Base-by-base conservation (phyloP, 2,888 invertebrate genomes). In the Drosophila barbarae region DNA sequence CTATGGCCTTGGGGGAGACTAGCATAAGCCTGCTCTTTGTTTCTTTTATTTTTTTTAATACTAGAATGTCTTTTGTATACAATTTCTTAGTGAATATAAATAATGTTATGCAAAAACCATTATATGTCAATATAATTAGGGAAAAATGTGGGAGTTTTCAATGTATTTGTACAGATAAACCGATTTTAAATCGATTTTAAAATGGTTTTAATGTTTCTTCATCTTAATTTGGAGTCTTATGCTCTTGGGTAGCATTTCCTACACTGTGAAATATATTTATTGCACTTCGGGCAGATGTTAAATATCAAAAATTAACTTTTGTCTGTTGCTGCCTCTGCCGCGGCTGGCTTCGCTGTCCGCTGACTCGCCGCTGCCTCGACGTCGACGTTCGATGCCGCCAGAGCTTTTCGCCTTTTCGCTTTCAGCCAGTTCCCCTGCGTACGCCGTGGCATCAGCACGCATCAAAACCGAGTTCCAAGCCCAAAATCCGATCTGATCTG, bases 371-470 rank as follows among this genome's bases (percentile, higher is more conserved):
- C 2, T 23, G 56, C 54, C 30, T 9, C 51, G 13, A 44, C 38
- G 13, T 12, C 49, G 38, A 15, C 36, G 52, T 6, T 26, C 50
- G 42, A 10, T 28, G 36, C 28, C 15, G 15, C 6, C 60, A 46
- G 50, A 74, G 74, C 65, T 77, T 74, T 69, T 49, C 51, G 30
- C 49, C 51, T 51, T 46, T 57, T 46, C 32, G 32, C 21, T 47
- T 21, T 30, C 52, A 52, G 60, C 49, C 71, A 84, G 72, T 80
- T 67, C 52, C 56, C 69, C 57, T 70, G 69, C 67, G 54, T 30
- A 67, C 67, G 71, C 26, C 77, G 73, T 56, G 65, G 49, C 58
- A 56, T 36, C 71, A 67, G 70, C 71, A 78, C 74, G 70, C 60
- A 59, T 10, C 35, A 7, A 28, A 30, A 28, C 13, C 46, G 46